phyloP scores from a whole-genome alignment of 1,140 invertebrate genomes.

The Brachionus koreanus region DNA sequence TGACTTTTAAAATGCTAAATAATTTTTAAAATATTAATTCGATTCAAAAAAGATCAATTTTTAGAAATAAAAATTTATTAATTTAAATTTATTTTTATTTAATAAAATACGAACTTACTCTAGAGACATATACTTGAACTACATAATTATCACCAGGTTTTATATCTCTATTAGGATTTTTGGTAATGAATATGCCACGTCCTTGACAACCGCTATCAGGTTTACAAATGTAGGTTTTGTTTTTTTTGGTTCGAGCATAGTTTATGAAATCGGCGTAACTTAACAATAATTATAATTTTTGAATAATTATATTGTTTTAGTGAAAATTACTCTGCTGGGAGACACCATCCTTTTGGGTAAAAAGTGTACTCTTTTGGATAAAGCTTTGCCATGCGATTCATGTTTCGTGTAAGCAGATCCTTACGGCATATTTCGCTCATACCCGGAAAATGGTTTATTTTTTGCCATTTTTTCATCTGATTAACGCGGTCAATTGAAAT shows the following conservation, averaged over 20 bases:
- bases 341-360: constrained; percentile 86
- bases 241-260: constrained; percentile 60
- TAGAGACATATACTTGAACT: constrained; percentile 39
- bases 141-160: constrained; percentile 59
- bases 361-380: constrained; percentile 84
- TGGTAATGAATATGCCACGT: constrained; percentile 76
- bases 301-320: not conserved
- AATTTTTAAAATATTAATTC: too few species aligned
- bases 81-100: too few species aligned
- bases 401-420: constrained; percentile 75
- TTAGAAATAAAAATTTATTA: too few species aligned
- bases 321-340: constrained; percentile 72
- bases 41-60: too few species aligned
- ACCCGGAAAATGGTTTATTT: constrained; percentile 85
- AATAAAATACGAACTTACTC: too few species aligned
- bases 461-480: constrained; percentile 80
- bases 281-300: not conserved
- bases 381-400: constrained; percentile 76
- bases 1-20: too few species aligned
- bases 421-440: constrained; percentile 85
- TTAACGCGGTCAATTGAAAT: constrained; percentile 75
- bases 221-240: constrained; percentile 79
- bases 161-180: constrained; percentile 70
- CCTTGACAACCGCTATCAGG: constrained; percentile 81
- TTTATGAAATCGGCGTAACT: constrained; percentile 57